A percentile compares a stretch with the other conserved stretches of the same genome.
Conservation (phyloP, 2,888 invertebrate species). For the Tiphia femorata region DNA sequence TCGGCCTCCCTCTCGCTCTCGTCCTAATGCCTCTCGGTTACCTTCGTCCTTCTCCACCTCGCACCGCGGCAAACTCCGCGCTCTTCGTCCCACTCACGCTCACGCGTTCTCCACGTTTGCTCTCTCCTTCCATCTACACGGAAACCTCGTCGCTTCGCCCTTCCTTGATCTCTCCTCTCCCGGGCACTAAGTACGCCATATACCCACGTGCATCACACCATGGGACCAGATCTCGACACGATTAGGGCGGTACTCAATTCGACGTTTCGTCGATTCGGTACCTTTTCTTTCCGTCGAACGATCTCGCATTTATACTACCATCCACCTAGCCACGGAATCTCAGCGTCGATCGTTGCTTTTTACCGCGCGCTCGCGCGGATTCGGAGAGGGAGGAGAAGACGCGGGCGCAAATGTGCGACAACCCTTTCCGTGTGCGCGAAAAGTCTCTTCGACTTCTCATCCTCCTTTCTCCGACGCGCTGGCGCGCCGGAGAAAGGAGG, state of each 20-base stretch:
- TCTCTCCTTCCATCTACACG: conserved; percentile 24
- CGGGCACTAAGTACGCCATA: conserved; percentile 56
- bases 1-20: conserved; percentile 33
- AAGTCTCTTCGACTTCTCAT: too few relatives aligned
- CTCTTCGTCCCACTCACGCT: not conserved
- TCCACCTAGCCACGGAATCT: too few relatives aligned
- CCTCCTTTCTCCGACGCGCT: too few relatives aligned
- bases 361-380: conserved; percentile 25
- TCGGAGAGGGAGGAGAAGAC: conserved; percentile 4
- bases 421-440: conserved; percentile 39
- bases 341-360: conserved; percentile 33
- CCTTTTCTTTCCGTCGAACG: conserved; percentile 40
- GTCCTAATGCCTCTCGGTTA: conserved; percentile 28
- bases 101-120: conserved; percentile 3
- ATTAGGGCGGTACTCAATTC: conserved; percentile 53
- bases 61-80: not conserved
- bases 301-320: conserved; percentile 39
- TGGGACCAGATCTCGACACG: conserved; percentile 55
- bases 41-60: conserved; percentile 10
- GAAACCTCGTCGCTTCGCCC: conserved; percentile 14
- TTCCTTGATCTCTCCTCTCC: conserved; percentile 36
- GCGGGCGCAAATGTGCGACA: conserved; percentile 34
- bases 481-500: too few relatives aligned
- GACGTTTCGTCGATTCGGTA: conserved; percentile 45
- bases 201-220: conserved; percentile 53